Base-by-base conservation (phyloP, 2,113 vertebrate species). In the Ascaphus truei region DNA sequence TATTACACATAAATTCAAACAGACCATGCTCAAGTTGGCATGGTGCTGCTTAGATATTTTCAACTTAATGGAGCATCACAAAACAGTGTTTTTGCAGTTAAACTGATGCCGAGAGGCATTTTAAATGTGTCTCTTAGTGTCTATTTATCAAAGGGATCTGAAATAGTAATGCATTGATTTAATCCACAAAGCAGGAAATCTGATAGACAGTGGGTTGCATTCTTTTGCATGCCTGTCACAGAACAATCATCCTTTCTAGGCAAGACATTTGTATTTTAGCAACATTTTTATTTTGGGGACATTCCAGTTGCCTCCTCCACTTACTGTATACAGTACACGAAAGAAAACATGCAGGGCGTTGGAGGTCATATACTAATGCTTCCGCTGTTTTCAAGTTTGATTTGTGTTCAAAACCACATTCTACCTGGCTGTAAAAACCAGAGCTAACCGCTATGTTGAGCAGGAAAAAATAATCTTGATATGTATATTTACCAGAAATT, bases 41-140 rank as follows among this genome's bases (percentile, higher is more conserved):
- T 66, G 41, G 51, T 43, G 63, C 41, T 26, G 63, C 37, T 66
- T 16, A 66, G 45, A 66, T 56, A 56, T 66, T 55, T 66, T n/a
- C 63, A 66, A 56, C 63, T 66, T 27, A 66, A 66, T 56, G 63
- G 63, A 51, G 63, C 63, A 55, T 66, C 47, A 25, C 62, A 66
- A 45, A 56, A 56, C 50, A 43, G 34, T 45, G 63, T 43, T 66
- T 43, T 56, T 66, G 51, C 36, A 43, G 51, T 56, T 66, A 66
- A 56, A 66, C 37, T 27, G 51, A 66, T 66, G 63, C 65, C 39
- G 37, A 68, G 51, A 58, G 52, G 53, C 65, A 34, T 68, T 16
- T 68, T 48, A 33, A 68, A 57, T 58, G 52, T 43, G 63, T 66
- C 51, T 66, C 48, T 65, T 53, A 30, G 62, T 65, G 63, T 56